A percentile compares a stretch with the other conserved stretches of the same genome.
phyloP scores from a whole-genome alignment of 2,113 vertebrate genomes.

The Brachionichthys hirsutus region DNA sequence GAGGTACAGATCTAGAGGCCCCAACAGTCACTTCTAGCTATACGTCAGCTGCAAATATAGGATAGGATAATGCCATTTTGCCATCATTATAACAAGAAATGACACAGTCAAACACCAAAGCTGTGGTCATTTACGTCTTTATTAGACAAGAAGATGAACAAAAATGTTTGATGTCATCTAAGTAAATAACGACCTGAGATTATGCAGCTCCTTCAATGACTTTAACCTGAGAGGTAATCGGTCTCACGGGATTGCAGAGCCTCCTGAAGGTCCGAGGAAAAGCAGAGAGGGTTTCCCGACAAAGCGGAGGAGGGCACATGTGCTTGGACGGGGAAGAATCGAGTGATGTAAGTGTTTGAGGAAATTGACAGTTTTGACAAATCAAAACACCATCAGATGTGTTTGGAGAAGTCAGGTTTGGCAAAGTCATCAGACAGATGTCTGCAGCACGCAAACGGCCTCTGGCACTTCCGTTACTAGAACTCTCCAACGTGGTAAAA shows the following conservation, averaged over 20 bases:
- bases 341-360: constrained; percentile 51
- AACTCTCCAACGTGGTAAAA: no score
- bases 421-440: constrained; percentile 32
- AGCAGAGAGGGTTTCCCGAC: constrained; percentile 7
- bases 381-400: constrained; percentile 53
- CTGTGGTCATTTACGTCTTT: constrained; percentile 13
- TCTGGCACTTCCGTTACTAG: neutral
- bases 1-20: constrained; percentile 13
- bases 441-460: constrained; percentile 27
- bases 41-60: constrained; percentile 10
- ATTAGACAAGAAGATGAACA: constrained; percentile 29
- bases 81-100: constrained; percentile 36
- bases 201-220: constrained; percentile 19
- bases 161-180: constrained; percentile 27
- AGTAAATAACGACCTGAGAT: constrained; percentile 32
- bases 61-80: constrained; percentile 10
- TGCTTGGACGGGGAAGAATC: constrained; percentile 22
- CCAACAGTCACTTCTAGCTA: neutral
- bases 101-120: constrained; percentile 21
- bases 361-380: constrained; percentile 46
- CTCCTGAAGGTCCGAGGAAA: constrained; percentile 8
- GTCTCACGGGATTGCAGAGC: constrained; percentile 16
- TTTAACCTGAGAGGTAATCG: constrained; percentile 44
- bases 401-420: constrained; percentile 44
- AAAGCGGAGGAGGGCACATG: constrained; percentile 29